phyloP scores from a whole-genome alignment of 2,797 vertebrate species.

The Cuculus canorus region DNA sequence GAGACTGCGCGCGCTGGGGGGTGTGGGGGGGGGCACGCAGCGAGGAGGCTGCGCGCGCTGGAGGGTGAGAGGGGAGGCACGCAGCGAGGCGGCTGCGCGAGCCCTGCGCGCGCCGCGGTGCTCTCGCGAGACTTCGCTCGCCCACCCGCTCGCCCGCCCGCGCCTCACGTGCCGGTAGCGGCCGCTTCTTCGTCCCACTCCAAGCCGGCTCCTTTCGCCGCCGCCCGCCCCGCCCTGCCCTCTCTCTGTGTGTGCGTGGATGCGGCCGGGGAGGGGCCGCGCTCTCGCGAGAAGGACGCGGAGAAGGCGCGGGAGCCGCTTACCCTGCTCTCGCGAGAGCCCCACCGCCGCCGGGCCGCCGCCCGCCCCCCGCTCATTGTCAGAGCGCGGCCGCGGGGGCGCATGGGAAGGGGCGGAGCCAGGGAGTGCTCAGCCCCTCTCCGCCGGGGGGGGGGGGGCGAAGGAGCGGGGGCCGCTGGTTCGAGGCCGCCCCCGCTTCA shows the following conservation, averaged over 20 bases:
- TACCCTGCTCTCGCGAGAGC: constrained; percentile 42
- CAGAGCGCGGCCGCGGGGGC: constrained; percentile 21
- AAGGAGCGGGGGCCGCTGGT: rapidly evolving
- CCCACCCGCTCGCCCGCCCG: neutral
- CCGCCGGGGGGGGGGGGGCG: neutral
- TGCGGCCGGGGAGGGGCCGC: neutral
- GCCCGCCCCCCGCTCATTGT: constrained; percentile 10
- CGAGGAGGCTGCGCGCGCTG: neutral
- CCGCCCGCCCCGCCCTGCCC: neutral
- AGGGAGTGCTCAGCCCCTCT: neutral
- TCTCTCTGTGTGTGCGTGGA: no score
- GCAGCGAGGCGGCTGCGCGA: neutral
- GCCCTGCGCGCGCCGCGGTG: neutral
- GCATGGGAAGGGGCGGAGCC: neutral
- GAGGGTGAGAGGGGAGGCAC: no score
- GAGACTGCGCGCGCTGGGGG: no score
- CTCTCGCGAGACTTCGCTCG: constrained; percentile 18
- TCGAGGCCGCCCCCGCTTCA: no score
- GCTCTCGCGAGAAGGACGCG: constrained; percentile 9
- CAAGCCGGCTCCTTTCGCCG: neutral
- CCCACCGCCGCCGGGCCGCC: neutral
- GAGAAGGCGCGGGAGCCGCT: neutral
- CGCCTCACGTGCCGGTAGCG: neutral
- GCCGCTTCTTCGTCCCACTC: no score
- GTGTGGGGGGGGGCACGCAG: no score